phyloP scores from a whole-genome alignment of 2,888 invertebrate species.

The Altica lythri region DNA sequence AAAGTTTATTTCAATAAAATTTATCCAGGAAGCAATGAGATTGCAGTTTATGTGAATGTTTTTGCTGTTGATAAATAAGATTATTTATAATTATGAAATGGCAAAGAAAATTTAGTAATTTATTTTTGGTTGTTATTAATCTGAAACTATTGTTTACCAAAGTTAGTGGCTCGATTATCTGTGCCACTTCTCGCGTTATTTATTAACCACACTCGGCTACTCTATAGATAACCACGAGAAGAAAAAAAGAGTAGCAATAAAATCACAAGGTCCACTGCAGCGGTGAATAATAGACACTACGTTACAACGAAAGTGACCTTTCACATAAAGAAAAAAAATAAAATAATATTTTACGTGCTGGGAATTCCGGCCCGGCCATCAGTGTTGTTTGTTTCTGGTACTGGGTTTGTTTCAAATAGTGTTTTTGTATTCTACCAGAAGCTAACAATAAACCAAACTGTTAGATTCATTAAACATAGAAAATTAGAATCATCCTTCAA shows the following conservation, averaged over 20 bases:
- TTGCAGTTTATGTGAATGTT: no score
- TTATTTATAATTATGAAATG: no score
- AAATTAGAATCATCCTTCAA: no score
- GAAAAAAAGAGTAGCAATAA: conserved; percentile 31
- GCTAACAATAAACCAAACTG: no score
- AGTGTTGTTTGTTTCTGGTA: conserved; percentile 34
- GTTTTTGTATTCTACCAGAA: no score
- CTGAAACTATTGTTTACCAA: conserved; percentile 16
- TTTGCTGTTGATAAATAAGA: no score
- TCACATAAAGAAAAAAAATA: conserved; percentile 35
- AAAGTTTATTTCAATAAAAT: conserved; percentile 24
- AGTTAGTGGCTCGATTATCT: conserved; percentile 13
- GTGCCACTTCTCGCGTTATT: conserved; percentile 17
- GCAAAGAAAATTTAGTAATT: no score
- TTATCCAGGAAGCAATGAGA: conserved; percentile 4
- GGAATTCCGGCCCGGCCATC: conserved; percentile 32
- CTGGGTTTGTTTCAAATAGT: no score
- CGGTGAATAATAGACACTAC: conserved; percentile 35
- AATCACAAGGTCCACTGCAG: conserved; percentile 36
- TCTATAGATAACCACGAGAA: conserved; percentile 21
- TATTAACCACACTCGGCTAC: conserved; percentile 17
- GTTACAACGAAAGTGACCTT: conserved; percentile 36
- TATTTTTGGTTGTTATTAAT: background rate
- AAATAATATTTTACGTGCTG: conserved; percentile 41
- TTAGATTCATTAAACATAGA: no score